Evolutionary conservation across 2,888 invertebrate species (phyloP).

Genomic region (Watsonalla cultraria): DNA sequence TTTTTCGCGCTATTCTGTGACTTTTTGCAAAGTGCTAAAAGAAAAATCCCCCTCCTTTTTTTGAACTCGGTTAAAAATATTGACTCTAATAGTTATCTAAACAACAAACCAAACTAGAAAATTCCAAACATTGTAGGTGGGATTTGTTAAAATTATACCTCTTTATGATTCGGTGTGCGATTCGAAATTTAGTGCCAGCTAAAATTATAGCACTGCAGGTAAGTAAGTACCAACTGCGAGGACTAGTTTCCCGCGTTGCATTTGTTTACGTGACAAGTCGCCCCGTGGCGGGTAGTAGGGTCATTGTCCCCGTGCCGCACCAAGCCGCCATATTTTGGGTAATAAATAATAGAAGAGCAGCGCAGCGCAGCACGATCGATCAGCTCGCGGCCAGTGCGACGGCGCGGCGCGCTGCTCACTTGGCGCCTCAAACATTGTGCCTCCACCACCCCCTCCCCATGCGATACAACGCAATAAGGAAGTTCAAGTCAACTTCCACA

Average conservation of each 20-base stretch:
- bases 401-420: constrained; percentile 50
- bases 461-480: constrained; percentile 16
- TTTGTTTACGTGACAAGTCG: constrained; percentile 52
- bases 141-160: no score
- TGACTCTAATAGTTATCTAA: no score
- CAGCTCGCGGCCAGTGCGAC: constrained; percentile 55
- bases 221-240: constrained; percentile 15
- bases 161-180: no score
- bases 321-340: constrained; percentile 73
- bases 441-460: constrained; percentile 25
- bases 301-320: constrained; percentile 62
- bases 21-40: no score
- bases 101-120: no score
- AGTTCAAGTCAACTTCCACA: constrained; percentile 2
- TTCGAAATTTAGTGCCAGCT: constrained; percentile 1
- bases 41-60: no score
- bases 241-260: constrained; percentile 58
- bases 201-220: constrained; percentile 27
- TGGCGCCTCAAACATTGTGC: constrained; percentile 60
- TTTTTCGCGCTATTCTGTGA: no score
- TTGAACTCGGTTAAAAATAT: no score
- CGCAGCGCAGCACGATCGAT: constrained; percentile 68
- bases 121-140: no score
- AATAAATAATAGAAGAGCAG: constrained; percentile 72
- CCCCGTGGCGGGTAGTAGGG: constrained; percentile 44